Conservation (phyloP, 2,888 invertebrate genomes). For the Perizoma affinitatum region DNA sequence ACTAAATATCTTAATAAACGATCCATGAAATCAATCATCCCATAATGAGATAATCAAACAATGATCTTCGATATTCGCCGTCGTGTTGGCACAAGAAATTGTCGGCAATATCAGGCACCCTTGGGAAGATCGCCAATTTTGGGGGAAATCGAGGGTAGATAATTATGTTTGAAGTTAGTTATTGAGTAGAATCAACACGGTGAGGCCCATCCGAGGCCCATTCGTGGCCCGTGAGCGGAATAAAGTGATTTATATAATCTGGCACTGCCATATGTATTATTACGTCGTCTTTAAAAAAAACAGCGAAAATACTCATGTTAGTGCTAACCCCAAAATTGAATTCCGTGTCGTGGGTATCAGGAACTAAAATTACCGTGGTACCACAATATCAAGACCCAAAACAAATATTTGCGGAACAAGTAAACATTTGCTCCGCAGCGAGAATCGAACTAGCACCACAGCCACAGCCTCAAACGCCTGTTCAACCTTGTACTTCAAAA, state of each 20-base stretch:
- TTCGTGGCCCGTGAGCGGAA: constrained; percentile 13
- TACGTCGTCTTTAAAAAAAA: neutral
- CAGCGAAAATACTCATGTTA: too few species aligned
- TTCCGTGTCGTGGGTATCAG: too few species aligned
- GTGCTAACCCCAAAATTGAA: too few species aligned
- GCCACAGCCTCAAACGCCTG: too few species aligned
- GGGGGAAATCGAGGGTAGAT: constrained; percentile 79
- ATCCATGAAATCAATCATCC: constrained; percentile 77
- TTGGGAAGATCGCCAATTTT: constrained; percentile 76
- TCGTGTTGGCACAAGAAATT: constrained; percentile 82
- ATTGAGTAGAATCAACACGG: constrained; percentile 79
- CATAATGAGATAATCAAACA: constrained; percentile 81
- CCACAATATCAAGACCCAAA: too few species aligned
- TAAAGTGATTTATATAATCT: constrained; percentile 16
- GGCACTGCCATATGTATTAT: constrained; percentile 11
- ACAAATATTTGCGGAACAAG: too few species aligned
- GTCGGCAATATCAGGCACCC: constrained; percentile 73
- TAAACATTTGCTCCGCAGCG: too few species aligned
- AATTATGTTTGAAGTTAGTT: constrained; percentile 84
- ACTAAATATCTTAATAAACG: constrained; percentile 56
- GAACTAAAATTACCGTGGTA: too few species aligned
- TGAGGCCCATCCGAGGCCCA: constrained; percentile 51
- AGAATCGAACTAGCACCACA: too few species aligned
- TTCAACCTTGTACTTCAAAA: too few species aligned
- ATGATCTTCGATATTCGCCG: constrained; percentile 74